Evolutionary conservation across 2,888 invertebrate genomes (phyloP).

Genomic region (Rotaria sp.): DNA sequence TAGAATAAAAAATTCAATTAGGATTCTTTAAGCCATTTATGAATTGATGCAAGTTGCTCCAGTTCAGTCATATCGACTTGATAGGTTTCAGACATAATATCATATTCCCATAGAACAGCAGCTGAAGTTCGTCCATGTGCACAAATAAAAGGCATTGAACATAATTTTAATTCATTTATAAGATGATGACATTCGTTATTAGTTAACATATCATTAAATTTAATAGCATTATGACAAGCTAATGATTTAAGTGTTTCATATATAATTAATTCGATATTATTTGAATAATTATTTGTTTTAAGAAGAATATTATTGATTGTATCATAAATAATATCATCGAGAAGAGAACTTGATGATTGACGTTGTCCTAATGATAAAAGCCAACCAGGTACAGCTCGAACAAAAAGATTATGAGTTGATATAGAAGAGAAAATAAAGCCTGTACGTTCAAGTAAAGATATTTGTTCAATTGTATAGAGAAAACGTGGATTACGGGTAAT

Average conservation of each 20-base stretch:
- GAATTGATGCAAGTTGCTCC: background rate
- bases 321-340: background rate
- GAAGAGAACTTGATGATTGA: background rate
- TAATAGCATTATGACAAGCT: slow-evolving; percentile 18
- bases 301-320: background rate
- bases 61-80: background rate
- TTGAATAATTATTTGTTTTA: background rate
- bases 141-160: slow-evolving; percentile 17
- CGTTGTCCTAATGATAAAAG: background rate
- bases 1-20: background rate
- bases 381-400: background rate
- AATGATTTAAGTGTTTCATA: slow-evolving; percentile 9
- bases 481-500: background rate
- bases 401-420: background rate
- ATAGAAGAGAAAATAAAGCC: background rate
- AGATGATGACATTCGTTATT: background rate
- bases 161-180: background rate
- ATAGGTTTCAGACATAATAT: background rate
- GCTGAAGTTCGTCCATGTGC: slow-evolving; percentile 11
- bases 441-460: background rate
- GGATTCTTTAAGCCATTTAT: slow-evolving; percentile 5
- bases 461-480: background rate
- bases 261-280: background rate
- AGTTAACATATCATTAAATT: background rate
- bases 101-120: background rate